Conservation (phyloP, 2,797 vertebrate genomes). For the Pipistrellus pipistrellus region DNA sequence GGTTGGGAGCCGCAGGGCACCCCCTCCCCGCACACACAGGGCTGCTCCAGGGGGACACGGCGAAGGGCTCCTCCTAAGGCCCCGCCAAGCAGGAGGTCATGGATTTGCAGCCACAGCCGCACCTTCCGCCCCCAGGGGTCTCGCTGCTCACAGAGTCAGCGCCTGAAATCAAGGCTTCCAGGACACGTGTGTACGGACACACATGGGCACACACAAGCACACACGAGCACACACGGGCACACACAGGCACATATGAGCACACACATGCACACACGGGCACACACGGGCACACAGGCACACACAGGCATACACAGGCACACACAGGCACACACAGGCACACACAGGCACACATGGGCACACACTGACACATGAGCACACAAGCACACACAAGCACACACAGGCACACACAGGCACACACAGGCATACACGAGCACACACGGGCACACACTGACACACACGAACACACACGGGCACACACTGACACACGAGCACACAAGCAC, state of each 20-base stretch:
- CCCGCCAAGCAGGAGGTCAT: constrained; percentile 26
- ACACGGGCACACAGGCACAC: too few species aligned
- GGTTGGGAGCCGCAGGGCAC: background rate
- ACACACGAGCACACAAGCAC: too few species aligned
- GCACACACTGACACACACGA: too few species aligned
- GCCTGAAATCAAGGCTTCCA: background rate
- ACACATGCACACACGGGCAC: too few species aligned
- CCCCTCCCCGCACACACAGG: background rate
- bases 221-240: background rate
- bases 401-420: too few species aligned
- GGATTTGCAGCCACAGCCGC: constrained; percentile 32
- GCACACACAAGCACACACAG: too few species aligned
- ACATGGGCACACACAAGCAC: background rate
- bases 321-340: too few species aligned
- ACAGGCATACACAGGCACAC: too few species aligned
- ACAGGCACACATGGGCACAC: too few species aligned
- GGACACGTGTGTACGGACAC: background rate
- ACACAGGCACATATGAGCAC: too few species aligned
- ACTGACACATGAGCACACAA: too few species aligned
- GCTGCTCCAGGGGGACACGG: constrained; percentile 35
- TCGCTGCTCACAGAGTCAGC: background rate
- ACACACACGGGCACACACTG: too few species aligned
- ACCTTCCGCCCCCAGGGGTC: background rate
- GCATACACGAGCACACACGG: background rate
- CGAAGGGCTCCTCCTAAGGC: constrained; percentile 59